A percentile compares a stretch with the other conserved stretches of the same genome.
phyloP scores from a whole-genome alignment of 2,888 invertebrate genomes.

The Drosophila ezoana region DNA sequence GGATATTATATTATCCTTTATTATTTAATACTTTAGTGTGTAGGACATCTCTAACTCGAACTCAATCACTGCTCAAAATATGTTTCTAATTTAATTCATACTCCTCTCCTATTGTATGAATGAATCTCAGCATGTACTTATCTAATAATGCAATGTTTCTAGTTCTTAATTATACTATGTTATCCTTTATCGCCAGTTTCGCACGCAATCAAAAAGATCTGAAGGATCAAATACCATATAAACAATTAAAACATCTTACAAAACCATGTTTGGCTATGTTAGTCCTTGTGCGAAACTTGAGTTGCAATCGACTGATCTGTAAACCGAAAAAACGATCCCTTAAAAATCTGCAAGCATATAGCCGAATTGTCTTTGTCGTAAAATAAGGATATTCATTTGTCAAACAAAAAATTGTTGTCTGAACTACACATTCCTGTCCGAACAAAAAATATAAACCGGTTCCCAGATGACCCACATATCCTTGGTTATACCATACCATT shows the following conservation, averaged over 20 bases:
- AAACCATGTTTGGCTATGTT: neutral
- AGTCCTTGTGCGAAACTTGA: no score
- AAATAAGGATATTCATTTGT: no score
- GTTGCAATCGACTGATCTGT: no score
- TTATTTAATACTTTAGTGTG: slow-evolving; percentile 23
- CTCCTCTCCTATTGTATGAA: slow-evolving; percentile 48
- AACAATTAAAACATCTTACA: slow-evolving; percentile 30
- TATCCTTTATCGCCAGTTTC: slow-evolving; percentile 37
- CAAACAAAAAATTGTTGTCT: no score
- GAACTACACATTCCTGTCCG: no score
- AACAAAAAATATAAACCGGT: no score
- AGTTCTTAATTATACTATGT: slow-evolving; percentile 45
- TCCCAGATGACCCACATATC: no score
- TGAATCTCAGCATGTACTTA: slow-evolving; percentile 78
- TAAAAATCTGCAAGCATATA: no score
- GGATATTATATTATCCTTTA: slow-evolving; percentile 31
- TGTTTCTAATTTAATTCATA: slow-evolving; percentile 57
- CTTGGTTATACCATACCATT: no score
- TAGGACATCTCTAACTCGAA: slow-evolving; percentile 30
- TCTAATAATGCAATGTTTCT: slow-evolving; percentile 54
- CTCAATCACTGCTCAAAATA: slow-evolving; percentile 68
- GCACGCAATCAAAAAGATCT: slow-evolving; percentile 31
- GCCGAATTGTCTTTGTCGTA: no score
- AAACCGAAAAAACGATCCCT: no score
- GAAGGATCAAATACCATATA: slow-evolving; percentile 27